A percentile compares a stretch with the other conserved stretches of the same genome.
Evolutionary conservation across 2,113 vertebrate genomes (phyloP).

Genomic region (Hippocampus guttulatus): DNA sequence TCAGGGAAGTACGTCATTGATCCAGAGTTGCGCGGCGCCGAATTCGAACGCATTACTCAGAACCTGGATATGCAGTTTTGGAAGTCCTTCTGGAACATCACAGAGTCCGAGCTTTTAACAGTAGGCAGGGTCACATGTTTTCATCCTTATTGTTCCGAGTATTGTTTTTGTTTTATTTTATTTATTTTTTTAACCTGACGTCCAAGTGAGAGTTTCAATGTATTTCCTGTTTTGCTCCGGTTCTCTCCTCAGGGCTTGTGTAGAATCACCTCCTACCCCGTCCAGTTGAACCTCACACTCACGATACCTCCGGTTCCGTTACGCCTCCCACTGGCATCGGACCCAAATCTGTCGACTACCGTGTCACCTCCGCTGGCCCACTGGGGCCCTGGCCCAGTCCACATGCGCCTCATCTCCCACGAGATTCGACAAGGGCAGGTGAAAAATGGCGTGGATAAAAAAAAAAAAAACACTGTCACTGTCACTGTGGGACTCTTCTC

Average conservation of each 20-base stretch:
- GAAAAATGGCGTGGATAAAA: neutral
- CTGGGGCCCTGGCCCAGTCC: constrained; percentile 78
- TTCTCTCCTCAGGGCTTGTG: constrained; percentile 71
- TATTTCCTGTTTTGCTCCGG: neutral
- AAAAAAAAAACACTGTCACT: neutral
- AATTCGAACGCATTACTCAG: constrained; percentile 87
- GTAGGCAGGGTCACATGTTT: constrained; percentile 60
- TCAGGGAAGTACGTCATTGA: constrained; percentile 85
- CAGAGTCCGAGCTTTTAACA: constrained; percentile 81
- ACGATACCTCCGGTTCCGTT: constrained; percentile 75
- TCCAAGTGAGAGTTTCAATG: neutral
- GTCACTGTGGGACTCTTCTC: too few species aligned
- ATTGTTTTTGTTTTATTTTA: neutral
- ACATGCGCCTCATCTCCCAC: constrained; percentile 81
- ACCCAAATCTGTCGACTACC: constrained; percentile 68
- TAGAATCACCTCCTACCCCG: constrained; percentile 74
- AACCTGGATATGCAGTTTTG: constrained; percentile 87
- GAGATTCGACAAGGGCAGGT: constrained; percentile 85
- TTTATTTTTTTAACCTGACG: neutral
- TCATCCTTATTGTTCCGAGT: neutral
- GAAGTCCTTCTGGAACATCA: constrained; percentile 92
- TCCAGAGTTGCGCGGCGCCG: constrained; percentile 80
- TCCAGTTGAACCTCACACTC: constrained; percentile 78
- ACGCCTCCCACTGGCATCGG: constrained; percentile 75
- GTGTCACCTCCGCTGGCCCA: constrained; percentile 82